A percentile compares a stretch with the other conserved stretches of the same genome.
phyloP scores from a whole-genome alignment of 2,888 invertebrate genomes.

The Eumacrocentrus americanus region DNA sequence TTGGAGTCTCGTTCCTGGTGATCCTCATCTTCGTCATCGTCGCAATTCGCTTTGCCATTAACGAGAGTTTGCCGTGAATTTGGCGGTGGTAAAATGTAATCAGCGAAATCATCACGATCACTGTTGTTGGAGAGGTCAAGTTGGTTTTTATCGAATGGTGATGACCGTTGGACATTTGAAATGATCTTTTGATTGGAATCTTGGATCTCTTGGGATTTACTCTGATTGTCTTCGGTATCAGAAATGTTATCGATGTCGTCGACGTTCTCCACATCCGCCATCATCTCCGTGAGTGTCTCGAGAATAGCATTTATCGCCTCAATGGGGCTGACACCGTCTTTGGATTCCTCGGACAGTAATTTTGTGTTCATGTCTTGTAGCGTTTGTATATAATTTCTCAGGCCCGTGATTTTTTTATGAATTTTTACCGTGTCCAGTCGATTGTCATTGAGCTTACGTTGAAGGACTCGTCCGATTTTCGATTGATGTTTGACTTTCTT shows the following conservation, averaged over 20 bases:
- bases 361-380: conserved; percentile 50
- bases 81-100: conserved; percentile 46
- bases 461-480: conserved; percentile 42
- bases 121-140: conserved; percentile 36
- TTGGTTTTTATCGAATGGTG: conserved; percentile 41
- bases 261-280: conserved; percentile 40
- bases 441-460: conserved; percentile 43
- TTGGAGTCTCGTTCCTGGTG: conserved; percentile 39
- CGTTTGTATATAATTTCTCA: conserved; percentile 52
- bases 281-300: conserved; percentile 45
- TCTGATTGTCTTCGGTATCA: conserved; percentile 40
- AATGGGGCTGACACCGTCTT: conserved; percentile 45
- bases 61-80: conserved; percentile 41
- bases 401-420: conserved; percentile 51
- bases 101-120: conserved; percentile 37
- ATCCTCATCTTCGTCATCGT: conserved; percentile 28
- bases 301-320: conserved; percentile 49
- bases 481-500: conserved; percentile 49
- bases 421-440: conserved; percentile 47
- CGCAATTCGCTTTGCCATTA: conserved; percentile 41
- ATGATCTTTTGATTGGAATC: conserved; percentile 41
- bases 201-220: conserved; percentile 40
- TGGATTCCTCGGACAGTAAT: conserved; percentile 39
- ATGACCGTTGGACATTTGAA: conserved; percentile 30
- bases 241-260: conserved; percentile 35